Evolutionary conservation across 2,113 vertebrate genomes (phyloP).

Genomic region (Petaurus breviceps): DNA sequence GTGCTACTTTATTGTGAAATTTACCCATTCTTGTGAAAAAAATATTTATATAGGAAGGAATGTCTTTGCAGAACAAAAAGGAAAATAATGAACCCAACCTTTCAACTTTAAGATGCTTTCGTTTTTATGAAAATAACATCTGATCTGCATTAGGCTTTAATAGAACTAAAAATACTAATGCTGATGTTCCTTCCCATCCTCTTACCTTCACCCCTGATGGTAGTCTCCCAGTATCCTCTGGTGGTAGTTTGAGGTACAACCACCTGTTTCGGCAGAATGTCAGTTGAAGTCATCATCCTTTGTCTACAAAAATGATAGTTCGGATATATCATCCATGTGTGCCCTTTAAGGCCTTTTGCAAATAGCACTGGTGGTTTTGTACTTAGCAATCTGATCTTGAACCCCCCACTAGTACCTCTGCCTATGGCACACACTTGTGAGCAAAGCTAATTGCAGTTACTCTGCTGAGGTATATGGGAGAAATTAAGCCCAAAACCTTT

Average conservation of each 20-base stretch:
- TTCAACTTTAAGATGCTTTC: background rate
- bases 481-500: background rate
- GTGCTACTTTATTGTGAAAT: background rate
- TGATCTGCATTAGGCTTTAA: background rate
- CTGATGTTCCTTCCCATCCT: background rate
- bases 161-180: background rate
- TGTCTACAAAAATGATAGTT: background rate
- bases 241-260: constrained; percentile 4
- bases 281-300: background rate
- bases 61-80: too few relatives aligned
- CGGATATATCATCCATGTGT: background rate
- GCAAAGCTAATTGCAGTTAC: background rate
- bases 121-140: background rate
- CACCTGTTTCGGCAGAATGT: background rate
- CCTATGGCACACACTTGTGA: background rate
- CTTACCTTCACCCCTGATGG: background rate
- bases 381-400: background rate
- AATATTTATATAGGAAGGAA: background rate
- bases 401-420: too few relatives aligned
- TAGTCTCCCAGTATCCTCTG: background rate
- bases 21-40: background rate
- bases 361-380: background rate
- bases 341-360: too few relatives aligned
- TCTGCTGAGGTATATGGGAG: background rate
- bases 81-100: background rate